Base-by-base conservation (phyloP, 2,797 vertebrate genomes). In the Hippocampus kuda region DNA sequence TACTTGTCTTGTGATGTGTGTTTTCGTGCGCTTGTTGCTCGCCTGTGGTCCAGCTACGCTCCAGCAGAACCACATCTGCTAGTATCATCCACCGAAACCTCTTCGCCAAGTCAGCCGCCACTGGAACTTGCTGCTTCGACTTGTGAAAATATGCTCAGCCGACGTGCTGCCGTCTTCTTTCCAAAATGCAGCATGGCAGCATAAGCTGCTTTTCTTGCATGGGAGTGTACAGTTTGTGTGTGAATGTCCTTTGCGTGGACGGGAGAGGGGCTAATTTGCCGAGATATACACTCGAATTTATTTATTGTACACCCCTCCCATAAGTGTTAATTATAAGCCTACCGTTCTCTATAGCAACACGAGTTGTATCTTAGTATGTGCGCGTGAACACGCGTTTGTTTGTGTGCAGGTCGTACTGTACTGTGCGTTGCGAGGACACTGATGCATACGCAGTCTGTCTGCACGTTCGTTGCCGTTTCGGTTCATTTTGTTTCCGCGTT, bases 1-100 rank as follows among this genome's bases (percentile, higher is more conserved):
- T 90, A 88, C 86, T 86, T 85, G 89, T 90, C 86, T 89, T 85
- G 89, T 90, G 89, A 84, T 89, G 87, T 90, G 85, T 84, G 80
- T 88, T 76, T 88, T 79, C 66, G 85, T 89, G 83, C 56, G 82
- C 87, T 88, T 85, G 84, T 89, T 86, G 83, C 88, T 89, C 67
- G 82, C 86, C 83, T 84, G 80, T 85, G 83, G 72, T 86, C 77
- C 83, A 82, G 84, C 85, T 85, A 83, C 81, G 84, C 87, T 87
- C 46, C 81, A 75, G 85, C 88, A 83, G 84, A 84, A 85, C 79
- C 80, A 82, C 74, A 74, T 73, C 77, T n/a, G n/a, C 79, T 69
- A 64, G 71, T 77, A 84, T 79, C 71, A 67, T 68, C 72, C 24
- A 60, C 42, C 18, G 24, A 5, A 22, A 67, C 77, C 75, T 69